phyloP scores from a whole-genome alignment of 2,797 vertebrate genomes.

The Myotis myotis region DNA sequence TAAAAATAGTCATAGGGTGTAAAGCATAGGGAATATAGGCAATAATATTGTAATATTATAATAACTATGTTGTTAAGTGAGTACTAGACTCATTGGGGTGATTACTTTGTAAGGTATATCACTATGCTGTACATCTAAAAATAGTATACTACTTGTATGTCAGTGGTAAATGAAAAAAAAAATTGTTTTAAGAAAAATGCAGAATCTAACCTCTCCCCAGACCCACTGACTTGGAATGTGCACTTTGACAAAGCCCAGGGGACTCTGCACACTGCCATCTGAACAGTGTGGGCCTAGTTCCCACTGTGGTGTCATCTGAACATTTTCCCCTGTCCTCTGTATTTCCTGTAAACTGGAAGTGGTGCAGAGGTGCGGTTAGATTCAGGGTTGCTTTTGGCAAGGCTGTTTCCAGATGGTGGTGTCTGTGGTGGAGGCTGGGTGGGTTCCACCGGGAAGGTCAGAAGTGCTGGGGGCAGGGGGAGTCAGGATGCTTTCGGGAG shows the following conservation, averaged over 20 bases:
- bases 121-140: not conserved
- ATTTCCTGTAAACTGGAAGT: not conserved
- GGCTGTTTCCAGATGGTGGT: not conserved
- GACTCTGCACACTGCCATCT: accelerated
- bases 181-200: not conserved
- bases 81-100: not conserved
- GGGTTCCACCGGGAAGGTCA: not conserved
- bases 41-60: not conserved
- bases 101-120: no score
- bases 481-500: not conserved
- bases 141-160: not conserved
- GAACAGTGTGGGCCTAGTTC: not conserved
- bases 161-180: not conserved
- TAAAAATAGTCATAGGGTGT: not conserved
- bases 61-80: not conserved
- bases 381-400: not conserved
- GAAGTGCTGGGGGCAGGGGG: not conserved
- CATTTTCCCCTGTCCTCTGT: not conserved
- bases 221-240: not conserved
- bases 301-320: not conserved
- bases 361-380: not conserved
- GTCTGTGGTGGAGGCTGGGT: not conserved
- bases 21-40: not conserved
- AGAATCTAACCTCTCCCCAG: not conserved
- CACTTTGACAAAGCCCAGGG: not conserved